phyloP scores from a whole-genome alignment of 2,113 vertebrate genomes.

The Campylomormyrus tamandua region DNA sequence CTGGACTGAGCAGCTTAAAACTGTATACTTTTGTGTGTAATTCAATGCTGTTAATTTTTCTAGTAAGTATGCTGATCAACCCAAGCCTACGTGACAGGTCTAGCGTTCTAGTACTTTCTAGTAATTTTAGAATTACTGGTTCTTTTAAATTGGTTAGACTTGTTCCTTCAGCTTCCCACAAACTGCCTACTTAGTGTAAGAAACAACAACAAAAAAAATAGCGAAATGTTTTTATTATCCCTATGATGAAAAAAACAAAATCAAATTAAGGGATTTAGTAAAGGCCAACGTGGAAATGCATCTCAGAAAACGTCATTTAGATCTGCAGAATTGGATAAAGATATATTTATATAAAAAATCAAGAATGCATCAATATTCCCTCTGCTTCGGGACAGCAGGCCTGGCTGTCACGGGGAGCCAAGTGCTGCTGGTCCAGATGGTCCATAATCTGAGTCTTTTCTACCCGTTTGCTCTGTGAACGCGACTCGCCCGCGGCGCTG shows the following conservation, averaged over 20 bases:
- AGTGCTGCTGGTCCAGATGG: constrained; percentile 44
- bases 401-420: not conserved
- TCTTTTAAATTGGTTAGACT: not conserved
- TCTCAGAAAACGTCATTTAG: constrained; percentile 8
- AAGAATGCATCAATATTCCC: not conserved
- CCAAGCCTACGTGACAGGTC: not conserved
- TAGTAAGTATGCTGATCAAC: not conserved
- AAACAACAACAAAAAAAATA: not conserved
- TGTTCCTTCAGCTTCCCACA: not conserved
- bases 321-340: not conserved
- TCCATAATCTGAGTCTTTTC: constrained; percentile 39
- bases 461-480: constrained; percentile 32
- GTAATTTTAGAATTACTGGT: not conserved
- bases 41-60: not conserved
- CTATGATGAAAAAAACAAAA: not conserved
- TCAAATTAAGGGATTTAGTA: not conserved
- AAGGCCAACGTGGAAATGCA: not conserved
- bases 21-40: not conserved
- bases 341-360: not conserved
- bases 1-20: not conserved
- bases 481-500: constrained; percentile 38
- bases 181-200: not conserved
- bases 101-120: not conserved
- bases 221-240: not conserved
- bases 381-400: not conserved